phyloP scores from a whole-genome alignment of 1,140 invertebrate species.

The Teleopsis dalmanni region DNA sequence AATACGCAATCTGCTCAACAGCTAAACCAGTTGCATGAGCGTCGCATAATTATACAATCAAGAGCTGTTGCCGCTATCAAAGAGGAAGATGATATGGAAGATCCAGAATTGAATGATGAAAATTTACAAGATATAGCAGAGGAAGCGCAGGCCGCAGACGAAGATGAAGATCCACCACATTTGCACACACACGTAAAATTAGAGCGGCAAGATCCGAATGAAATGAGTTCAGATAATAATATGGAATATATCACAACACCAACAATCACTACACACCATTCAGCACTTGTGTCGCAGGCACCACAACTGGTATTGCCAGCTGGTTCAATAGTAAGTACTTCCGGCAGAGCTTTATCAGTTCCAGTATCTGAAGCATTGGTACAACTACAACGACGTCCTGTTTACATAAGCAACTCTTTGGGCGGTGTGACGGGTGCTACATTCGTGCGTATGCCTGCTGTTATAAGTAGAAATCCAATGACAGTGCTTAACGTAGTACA shows the following conservation, averaged over 20 bases:
- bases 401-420: slow-evolving; percentile 38
- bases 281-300: background rate
- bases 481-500: slow-evolving; percentile 40
- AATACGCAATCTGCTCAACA: slow-evolving; percentile 24
- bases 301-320: slow-evolving; percentile 23
- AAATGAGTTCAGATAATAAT: slow-evolving; percentile 12
- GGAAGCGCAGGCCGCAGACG: slow-evolving; percentile 38
- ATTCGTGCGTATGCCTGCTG: slow-evolving; percentile 36
- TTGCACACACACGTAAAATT: slow-evolving; percentile 26
- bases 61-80: slow-evolving; percentile 10
- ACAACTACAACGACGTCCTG: slow-evolving; percentile 36
- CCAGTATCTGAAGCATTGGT: slow-evolving; percentile 37
- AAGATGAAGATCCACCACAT: slow-evolving; percentile 28
- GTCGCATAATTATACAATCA: slow-evolving; percentile 37
- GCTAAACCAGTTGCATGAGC: slow-evolving; percentile 26
- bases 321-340: slow-evolving; percentile 35
- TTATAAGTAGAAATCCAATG: slow-evolving; percentile 39
- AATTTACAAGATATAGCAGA: slow-evolving; percentile 40
- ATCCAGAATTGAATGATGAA: slow-evolving; percentile 39
- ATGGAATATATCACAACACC: slow-evolving; percentile 25
- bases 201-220: slow-evolving; percentile 24
- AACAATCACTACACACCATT: slow-evolving; percentile 8
- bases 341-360: slow-evolving; percentile 26
- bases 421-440: slow-evolving; percentile 27
- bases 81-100: slow-evolving; percentile 35